phyloP scores from a whole-genome alignment of 2,888 invertebrate species.

The Blastobasis adustella region DNA sequence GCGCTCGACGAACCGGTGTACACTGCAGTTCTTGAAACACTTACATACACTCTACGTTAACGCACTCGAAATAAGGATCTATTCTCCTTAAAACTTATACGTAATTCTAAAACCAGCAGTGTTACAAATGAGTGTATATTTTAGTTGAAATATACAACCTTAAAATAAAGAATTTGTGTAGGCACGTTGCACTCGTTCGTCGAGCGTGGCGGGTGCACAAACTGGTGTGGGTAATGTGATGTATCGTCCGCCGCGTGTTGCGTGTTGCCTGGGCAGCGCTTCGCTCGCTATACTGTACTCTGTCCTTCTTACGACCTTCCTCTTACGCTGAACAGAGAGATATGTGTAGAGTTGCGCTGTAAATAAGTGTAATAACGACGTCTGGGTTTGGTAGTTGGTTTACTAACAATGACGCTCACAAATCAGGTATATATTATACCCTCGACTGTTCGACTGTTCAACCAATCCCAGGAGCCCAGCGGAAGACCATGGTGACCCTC shows the following conservation, averaged over 20 bases:
- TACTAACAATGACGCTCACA: too few species aligned
- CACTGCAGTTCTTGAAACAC: constrained; percentile 4
- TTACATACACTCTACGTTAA: too few species aligned
- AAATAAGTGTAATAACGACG: neutral
- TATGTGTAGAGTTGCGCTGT: neutral
- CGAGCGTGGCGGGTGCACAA: constrained; percentile 31
- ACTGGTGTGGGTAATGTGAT: constrained; percentile 55
- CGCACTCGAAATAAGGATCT: too few species aligned
- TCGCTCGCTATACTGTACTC: constrained; percentile 30
- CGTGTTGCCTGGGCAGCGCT: constrained; percentile 50
- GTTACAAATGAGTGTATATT: neutral
- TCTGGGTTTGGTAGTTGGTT: neutral
- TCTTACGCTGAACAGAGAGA: neutral
- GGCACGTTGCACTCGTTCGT: constrained; percentile 29
- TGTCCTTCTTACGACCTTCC: neutral
- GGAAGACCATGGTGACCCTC: too few species aligned
- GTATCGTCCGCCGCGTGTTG: constrained; percentile 26
- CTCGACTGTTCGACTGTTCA: too few species aligned
- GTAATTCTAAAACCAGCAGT: constrained; percentile 6
- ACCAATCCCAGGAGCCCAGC: too few species aligned
- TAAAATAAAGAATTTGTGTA: constrained; percentile 1
- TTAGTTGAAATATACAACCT: neutral
- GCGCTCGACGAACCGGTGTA: constrained; percentile 20
- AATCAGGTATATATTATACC: too few species aligned
- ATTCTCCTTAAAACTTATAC: too few species aligned